These are phyloP conservation scores for Poeciliopsis occidentalis DNA, from an alignment of 2,113 vertebrate genomes.

Conservation along the genomic window DNA sequence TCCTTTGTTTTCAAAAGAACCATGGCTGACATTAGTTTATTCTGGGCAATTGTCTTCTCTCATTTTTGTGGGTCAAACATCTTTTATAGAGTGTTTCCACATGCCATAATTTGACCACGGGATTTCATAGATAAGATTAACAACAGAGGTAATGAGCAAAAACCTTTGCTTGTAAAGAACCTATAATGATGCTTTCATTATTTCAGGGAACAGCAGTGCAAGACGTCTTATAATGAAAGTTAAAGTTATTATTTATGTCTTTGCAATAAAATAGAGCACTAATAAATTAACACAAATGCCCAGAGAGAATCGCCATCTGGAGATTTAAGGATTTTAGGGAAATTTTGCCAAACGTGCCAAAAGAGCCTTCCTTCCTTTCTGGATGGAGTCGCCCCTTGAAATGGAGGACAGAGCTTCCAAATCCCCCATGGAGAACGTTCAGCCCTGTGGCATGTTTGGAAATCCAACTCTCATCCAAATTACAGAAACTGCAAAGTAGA, in stretches of 20 bases:
- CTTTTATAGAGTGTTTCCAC: background rate
- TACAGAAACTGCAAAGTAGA: constrained; percentile 70
- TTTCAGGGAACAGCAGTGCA: background rate
- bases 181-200: background rate
- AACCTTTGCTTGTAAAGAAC: background rate
- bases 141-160: background rate
- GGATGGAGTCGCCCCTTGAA: constrained; percentile 19
- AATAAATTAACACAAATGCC: background rate
- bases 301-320: background rate
- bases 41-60: background rate
- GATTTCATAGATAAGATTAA: background rate
- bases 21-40: background rate
- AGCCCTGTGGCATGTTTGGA: constrained; percentile 45
- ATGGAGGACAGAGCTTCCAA: constrained; percentile 4
- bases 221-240: background rate
- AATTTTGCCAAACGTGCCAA: background rate
- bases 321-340: background rate
- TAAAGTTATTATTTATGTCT: background rate
- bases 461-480: constrained; percentile 60
- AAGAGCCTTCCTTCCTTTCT: background rate
- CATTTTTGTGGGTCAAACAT: background rate
- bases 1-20: background rate
- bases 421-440: constrained; percentile 31
- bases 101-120: background rate
- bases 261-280: background rate